Evolutionary conservation across 2,797 vertebrate genomes (phyloP).

Genomic region (Lepus oiostolus): DNA sequence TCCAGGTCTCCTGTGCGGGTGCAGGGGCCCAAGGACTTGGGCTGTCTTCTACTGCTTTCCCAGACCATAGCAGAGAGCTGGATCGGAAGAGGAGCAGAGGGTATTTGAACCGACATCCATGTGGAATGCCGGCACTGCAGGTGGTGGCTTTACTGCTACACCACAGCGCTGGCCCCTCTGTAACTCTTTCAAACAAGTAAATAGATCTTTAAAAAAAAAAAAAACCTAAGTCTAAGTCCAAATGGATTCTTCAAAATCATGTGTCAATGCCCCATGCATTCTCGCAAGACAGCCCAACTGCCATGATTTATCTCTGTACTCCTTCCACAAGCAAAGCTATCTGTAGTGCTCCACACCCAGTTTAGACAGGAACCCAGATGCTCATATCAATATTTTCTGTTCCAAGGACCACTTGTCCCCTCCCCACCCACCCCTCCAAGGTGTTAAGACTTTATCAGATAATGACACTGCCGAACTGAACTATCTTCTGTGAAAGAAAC

Average conservation of each 20-base stretch:
- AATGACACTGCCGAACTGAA: background rate
- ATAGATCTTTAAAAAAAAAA: no score
- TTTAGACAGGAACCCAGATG: slow-evolving; percentile 86
- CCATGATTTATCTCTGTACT: slow-evolving; percentile 76
- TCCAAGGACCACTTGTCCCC: background rate
- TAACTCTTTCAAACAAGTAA: no score
- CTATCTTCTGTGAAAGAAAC: slow-evolving; percentile 69
- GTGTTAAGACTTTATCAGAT: background rate
- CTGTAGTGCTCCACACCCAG: background rate
- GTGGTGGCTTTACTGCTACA: no score
- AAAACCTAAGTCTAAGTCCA: slow-evolving; percentile 70
- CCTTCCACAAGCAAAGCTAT: background rate
- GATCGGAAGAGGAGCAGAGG: no score
- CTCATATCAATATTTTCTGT: slow-evolving; percentile 84
- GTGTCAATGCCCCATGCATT: slow-evolving; percentile 83
- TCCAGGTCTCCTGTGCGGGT: no score
- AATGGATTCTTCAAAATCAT: slow-evolving; percentile 85
- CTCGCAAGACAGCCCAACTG: slow-evolving; percentile 85
- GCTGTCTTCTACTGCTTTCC: no score
- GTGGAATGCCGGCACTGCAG: no score
- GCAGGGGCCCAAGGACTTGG: no score
- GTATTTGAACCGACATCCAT: no score
- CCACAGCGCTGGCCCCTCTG: no score
- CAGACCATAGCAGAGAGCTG: no score
- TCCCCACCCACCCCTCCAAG: background rate